phyloP scores from a whole-genome alignment of 2,797 vertebrate species.

The Helarctos malayanus region DNA sequence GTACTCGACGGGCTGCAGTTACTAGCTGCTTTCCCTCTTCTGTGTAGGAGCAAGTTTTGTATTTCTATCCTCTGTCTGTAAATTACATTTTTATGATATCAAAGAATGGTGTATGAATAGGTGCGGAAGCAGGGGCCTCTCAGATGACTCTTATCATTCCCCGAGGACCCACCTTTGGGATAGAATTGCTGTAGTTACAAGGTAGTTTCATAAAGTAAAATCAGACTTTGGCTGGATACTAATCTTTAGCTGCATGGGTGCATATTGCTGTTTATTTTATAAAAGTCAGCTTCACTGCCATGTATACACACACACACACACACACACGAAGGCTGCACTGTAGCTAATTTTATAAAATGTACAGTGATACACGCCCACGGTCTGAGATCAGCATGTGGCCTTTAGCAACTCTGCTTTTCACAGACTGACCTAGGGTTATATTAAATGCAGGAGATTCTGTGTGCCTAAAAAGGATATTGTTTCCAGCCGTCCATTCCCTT shows the following conservation, averaged over 20 bases:
- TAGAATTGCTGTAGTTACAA: conserved; percentile 7
- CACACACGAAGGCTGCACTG: accelerated
- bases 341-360: conserved; percentile 71
- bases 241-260: conserved; percentile 27
- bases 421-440: conserved; percentile 17
- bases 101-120: conserved; percentile 50
- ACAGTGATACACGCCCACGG: background rate
- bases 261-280: conserved; percentile 66
- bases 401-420: conserved; percentile 58
- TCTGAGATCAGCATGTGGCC: conserved; percentile 58
- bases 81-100: conserved; percentile 54
- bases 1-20: conserved; percentile 22
- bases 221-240: conserved; percentile 56
- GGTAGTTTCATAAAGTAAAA: conserved; percentile 68
- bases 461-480: conserved; percentile 65
- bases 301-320: background rate
- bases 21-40: background rate
- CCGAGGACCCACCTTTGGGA: background rate
- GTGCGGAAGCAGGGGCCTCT: conserved; percentile 14
- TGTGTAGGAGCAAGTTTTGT: background rate
- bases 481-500: background rate
- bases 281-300: background rate
- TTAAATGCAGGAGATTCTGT: conserved; percentile 35
- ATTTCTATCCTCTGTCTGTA: conserved; percentile 47
- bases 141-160: conserved; percentile 41